Evolutionary conservation across 2,888 invertebrate species (phyloP), one percentile per base, ranked within the genome.

Genomic region (Ophion ellenae): DNA sequence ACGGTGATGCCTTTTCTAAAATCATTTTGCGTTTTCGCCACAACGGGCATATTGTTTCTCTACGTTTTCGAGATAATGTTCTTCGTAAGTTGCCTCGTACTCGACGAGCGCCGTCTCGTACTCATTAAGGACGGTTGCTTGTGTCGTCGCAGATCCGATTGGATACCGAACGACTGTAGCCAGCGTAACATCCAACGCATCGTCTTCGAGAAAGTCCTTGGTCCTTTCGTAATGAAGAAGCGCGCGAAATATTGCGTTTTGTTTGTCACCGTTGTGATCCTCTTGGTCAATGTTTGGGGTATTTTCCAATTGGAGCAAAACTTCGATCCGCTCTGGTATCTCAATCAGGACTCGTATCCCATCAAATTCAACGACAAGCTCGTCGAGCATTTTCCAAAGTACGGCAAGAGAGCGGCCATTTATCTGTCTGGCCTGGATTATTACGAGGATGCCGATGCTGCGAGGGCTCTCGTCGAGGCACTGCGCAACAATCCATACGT

Each of bases 1-100:
- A 95, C 95, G n/a, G 94, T 94, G 11, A 94, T 95, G 91, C 95
- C 95, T 2, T 95, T 95, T 28, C 91, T 95, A 10, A 92, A 93
- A 83, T 95, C 95, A 0, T 95, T 95, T 89, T 95, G 95, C 88
- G 91, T 94, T 24, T 95, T 95, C 88, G 95, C 95, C 17, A 91
- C 94, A 4, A 89, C 94, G 47, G 95, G 95, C 20, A 95, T 95
- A 71, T 88, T 95, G 9, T 94, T 94, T 81, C 91, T 95, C 9
- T 94, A 93, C 84, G 80, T 94, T 6, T 94, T 94, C 86, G 94
- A 94, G 81, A 91, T 95, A 5, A 94, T 94, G 17, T 95, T 95
- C 89, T 95, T 95, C 90, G 93, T 95, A 36, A 94, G 94, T 53
- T 94, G 95, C 86, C 90, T 95, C 59, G 94, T 94, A 0, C 89